Conservation (phyloP, 2,797 vertebrate genomes). For the Betta splendens region DNA sequence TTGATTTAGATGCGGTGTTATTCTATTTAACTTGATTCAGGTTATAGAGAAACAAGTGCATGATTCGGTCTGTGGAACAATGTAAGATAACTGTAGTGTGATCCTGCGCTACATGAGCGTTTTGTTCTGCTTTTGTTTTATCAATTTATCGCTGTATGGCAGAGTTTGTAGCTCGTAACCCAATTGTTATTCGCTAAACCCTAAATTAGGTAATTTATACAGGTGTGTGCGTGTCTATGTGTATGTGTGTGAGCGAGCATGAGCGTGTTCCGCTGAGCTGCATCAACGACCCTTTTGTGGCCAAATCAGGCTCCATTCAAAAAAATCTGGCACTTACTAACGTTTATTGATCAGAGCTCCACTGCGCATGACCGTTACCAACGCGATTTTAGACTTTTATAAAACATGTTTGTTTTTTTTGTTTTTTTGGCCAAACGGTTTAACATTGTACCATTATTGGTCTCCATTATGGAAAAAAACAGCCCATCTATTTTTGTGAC, state of each 20-base stretch:
- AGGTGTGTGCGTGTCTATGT: slow-evolving; percentile 18
- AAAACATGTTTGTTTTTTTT: too few relatives aligned
- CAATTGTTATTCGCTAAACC: not conserved
- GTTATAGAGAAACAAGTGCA: slow-evolving; percentile 18
- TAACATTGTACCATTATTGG: too few relatives aligned
- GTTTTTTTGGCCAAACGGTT: not conserved
- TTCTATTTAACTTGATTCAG: slow-evolving; percentile 17
- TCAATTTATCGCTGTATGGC: not conserved
- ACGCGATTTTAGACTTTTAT: not conserved
- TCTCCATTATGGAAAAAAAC: too few relatives aligned
- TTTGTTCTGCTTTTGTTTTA: not conserved
- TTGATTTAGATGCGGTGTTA: accelerated
- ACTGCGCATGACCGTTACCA: slow-evolving; percentile 32
- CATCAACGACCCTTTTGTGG: slow-evolving; percentile 19
- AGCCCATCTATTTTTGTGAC: not conserved
- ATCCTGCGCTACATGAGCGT: not conserved
- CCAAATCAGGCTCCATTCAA: slow-evolving; percentile 44
- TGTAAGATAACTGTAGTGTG: slow-evolving; percentile 17
- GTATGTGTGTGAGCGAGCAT: not conserved
- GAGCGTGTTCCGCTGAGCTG: slow-evolving; percentile 4
- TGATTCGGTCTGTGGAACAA: slow-evolving; percentile 17
- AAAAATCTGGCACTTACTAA: slow-evolving; percentile 37
- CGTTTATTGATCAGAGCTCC: slow-evolving; percentile 14
- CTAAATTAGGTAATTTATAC: not conserved
- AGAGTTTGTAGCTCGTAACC: too few relatives aligned